A percentile compares a stretch with the other conserved stretches of the same genome.
phyloP scores from a whole-genome alignment of 2,113 vertebrate genomes.

The Amblyornis subalaris region DNA sequence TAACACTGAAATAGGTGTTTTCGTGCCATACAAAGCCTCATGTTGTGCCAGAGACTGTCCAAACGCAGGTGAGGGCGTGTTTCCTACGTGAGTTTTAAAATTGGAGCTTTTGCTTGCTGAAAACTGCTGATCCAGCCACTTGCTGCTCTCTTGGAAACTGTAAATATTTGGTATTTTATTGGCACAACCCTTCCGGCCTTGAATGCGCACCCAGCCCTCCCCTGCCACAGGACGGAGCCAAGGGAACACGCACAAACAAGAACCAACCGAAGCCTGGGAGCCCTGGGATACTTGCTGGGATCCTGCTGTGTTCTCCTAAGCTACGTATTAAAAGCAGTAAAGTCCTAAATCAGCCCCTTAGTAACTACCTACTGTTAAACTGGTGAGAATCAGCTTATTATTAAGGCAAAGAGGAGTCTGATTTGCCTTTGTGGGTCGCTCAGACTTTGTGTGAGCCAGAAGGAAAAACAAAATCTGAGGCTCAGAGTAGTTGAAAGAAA shows the following conservation, averaged over 20 bases:
- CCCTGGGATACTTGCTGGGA: neutral
- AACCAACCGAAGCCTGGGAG: neutral
- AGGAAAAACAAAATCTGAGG: constrained; percentile 3
- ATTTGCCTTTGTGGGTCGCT: neutral
- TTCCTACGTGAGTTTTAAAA: neutral
- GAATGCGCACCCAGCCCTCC: neutral
- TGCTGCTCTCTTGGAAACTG: neutral
- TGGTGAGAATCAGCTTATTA: neutral
- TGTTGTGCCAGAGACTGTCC: neutral
- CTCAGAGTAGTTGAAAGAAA: neutral
- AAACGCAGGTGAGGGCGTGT: neutral
- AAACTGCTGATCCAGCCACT: neutral
- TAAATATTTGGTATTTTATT: constrained; percentile 22
- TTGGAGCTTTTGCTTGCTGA: neutral
- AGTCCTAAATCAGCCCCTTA: neutral
- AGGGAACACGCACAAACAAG: neutral
- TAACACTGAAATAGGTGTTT: neutral
- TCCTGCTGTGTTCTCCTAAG: neutral
- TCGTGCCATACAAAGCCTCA: fast-evolving
- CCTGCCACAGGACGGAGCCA: neutral
- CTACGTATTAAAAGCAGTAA: fast-evolving
- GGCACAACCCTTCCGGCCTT: neutral
- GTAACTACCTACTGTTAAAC: neutral
- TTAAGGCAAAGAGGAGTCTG: neutral
- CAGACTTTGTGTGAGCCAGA: neutral